A percentile compares a stretch with the other conserved stretches of the same genome.
phyloP scores from a whole-genome alignment of 2,888 invertebrate species.

The Caenorhabditis macrosperma region DNA sequence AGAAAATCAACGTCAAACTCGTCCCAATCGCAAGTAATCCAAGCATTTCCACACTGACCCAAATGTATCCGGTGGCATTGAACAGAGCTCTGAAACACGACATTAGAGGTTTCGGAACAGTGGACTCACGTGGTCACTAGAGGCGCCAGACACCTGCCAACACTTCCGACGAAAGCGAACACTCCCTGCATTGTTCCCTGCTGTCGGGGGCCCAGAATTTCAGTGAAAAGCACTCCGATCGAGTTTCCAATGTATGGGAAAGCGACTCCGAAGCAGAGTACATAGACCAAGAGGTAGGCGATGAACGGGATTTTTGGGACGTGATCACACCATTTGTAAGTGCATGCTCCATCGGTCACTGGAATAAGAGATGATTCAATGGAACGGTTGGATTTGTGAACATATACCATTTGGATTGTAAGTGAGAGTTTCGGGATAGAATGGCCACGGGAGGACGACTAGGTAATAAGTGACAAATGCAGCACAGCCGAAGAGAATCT shows the following conservation, averaged over 20 bases:
- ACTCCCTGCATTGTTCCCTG: conserved; percentile 68
- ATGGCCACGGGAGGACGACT: conserved; percentile 63
- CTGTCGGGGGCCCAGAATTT: conserved; percentile 67
- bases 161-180: conserved; percentile 57
- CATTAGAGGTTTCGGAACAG: too few relatives aligned
- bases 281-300: conserved; percentile 56
- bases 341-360: conserved; percentile 60
- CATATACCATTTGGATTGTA: conserved; percentile 58
- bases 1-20: neutral
- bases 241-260: conserved; percentile 66
- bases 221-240: conserved; percentile 61
- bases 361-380: too few relatives aligned
- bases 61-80: conserved; percentile 8
- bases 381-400: too few relatives aligned
- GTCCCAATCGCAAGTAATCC: neutral
- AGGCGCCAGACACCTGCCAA: conserved; percentile 59
- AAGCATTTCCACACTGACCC: conserved; percentile 15
- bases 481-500: conserved; percentile 57
- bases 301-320: conserved; percentile 58
- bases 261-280: conserved; percentile 59
- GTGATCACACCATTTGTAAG: conserved; percentile 62
- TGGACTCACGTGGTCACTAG: neutral
- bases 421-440: conserved; percentile 54
- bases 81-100: conserved; percentile 1
- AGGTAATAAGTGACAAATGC: conserved; percentile 58